Base-by-base conservation (phyloP, 1,140 invertebrate genomes). In the Nasonia vitripennis region DNA sequence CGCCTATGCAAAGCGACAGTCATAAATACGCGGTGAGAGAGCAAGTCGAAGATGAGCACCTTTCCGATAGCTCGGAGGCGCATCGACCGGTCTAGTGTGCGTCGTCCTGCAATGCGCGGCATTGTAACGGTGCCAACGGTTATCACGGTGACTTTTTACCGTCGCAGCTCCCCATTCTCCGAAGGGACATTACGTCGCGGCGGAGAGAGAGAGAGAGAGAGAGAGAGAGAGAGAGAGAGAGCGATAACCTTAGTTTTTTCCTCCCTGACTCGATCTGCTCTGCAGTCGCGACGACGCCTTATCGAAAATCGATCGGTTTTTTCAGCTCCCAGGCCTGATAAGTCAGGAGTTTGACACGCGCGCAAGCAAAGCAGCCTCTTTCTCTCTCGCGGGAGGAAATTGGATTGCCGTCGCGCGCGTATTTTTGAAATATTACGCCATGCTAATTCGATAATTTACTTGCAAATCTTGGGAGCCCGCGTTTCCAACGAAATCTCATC, bases 41-140 rank as follows among this genome's bases (percentile, higher is more conserved):
- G 37, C 12, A 73, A 48, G 73, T 45, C n/a, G 37, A 78, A 41
- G 83, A 84, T 71, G 67, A 78, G 23, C n/a, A 55, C 14, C 31
- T 74, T 41, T 48, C 31, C n/a, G 71, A 82, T 82, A 37, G 74
- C 34, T 77, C 6, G 71, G n/a, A 83, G 74, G 55, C 37, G 48
- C 6, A 34, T 75, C 37, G 62, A 83, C 81, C 81, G 81, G 81
- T 83, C 71, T 34, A 83, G 27, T 37, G 55, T 62, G 55, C 23
- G 71, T 75, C 71, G 14, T n/a, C 55, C 41, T 45, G 55, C 55
- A 20, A 20, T 27, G 27, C 55, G 55, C 17, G 71, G 83, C 23
- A 68, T 71, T 78, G 48, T 84, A 84, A 84, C 83, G 83, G 83
- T 84, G 37, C 55, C 62, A 68, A 70, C 62, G 62, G 82, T 70